These are phyloP conservation scores for Tauraco erythrolophus DNA, from an alignment of 2,113 vertebrate species.

Conservation along the genomic window DNA sequence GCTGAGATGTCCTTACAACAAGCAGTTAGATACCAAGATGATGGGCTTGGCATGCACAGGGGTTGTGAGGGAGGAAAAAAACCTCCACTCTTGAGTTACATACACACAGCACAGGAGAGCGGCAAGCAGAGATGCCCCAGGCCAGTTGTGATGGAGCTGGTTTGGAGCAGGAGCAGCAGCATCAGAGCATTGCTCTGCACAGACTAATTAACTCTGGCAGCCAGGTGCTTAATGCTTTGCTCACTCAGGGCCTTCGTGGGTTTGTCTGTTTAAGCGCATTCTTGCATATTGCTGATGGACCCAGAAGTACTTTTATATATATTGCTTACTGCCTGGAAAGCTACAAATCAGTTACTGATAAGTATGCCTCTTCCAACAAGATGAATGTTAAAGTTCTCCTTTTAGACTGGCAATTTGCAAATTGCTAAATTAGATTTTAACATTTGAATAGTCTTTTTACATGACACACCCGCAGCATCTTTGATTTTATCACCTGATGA, in stretches of 20 bases:
- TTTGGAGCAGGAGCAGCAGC: background rate
- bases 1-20: background rate
- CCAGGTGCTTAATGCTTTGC: slow-evolving; percentile 15
- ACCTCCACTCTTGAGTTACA: background rate
- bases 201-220: slow-evolving; percentile 32
- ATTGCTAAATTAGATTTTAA: slow-evolving; percentile 62
- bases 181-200: background rate
- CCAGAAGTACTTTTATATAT: slow-evolving; percentile 38
- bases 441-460: background rate
- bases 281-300: slow-evolving; percentile 46
- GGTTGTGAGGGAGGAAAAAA: accelerated
- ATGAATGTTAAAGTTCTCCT: slow-evolving; percentile 55
- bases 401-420: slow-evolving; percentile 38
- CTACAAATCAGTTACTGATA: slow-evolving; percentile 49
- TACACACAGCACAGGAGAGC: background rate
- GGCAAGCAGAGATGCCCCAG: background rate
- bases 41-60: accelerated
- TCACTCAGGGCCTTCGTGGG: background rate
- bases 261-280: background rate
- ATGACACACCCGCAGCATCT: background rate
- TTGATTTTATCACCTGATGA: slow-evolving; percentile 43
- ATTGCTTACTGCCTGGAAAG: slow-evolving; percentile 63
- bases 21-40: background rate
- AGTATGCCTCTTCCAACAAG: slow-evolving; percentile 46
- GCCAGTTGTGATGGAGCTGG: background rate